phyloP scores from a whole-genome alignment of 2,113 vertebrate genomes.

The Cephalopholis sonnerati region DNA sequence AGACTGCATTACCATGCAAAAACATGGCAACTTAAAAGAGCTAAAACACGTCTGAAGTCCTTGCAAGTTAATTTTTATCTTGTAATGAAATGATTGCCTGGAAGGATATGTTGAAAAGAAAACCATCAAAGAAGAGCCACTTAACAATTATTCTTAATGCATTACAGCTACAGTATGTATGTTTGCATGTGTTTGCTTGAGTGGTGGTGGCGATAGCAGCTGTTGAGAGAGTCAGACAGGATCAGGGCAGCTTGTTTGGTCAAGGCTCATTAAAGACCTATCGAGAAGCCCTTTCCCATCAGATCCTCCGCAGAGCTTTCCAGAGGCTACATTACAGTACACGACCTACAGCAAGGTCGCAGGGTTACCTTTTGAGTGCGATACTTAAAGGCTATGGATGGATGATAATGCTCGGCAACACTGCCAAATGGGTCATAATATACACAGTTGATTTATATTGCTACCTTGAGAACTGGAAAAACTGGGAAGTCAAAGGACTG shows the following conservation, averaged over 20 bases:
- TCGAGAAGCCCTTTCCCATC: slow-evolving; percentile 13
- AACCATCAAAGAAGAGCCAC: too few species aligned
- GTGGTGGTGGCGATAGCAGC: slow-evolving; percentile 18
- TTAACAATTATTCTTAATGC: too few species aligned
- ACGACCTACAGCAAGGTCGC: slow-evolving; percentile 30
- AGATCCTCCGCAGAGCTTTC: slow-evolving; percentile 6
- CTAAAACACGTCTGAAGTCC: not conserved
- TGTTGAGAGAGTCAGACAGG: slow-evolving; percentile 33
- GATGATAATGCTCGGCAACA: not conserved
- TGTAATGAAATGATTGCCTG: not conserved
- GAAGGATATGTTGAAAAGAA: not conserved
- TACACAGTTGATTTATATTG: not conserved
- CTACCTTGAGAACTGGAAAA: not conserved
- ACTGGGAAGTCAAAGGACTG: not conserved
- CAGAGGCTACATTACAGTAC: not conserved
- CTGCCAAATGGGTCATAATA: not conserved
- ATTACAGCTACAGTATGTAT: not conserved
- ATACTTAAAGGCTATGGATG: slow-evolving; percentile 5
- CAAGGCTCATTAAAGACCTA: slow-evolving; percentile 46
- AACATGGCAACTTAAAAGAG: not conserved
- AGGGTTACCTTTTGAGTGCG: slow-evolving; percentile 13
- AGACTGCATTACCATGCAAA: not conserved
- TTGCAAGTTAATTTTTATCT: not conserved
- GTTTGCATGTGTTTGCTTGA: not conserved
- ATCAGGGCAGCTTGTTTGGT: slow-evolving; percentile 44